Evolutionary conservation across 2,888 invertebrate species (phyloP).

Genomic region (Willowsia nigromaculata): DNA sequence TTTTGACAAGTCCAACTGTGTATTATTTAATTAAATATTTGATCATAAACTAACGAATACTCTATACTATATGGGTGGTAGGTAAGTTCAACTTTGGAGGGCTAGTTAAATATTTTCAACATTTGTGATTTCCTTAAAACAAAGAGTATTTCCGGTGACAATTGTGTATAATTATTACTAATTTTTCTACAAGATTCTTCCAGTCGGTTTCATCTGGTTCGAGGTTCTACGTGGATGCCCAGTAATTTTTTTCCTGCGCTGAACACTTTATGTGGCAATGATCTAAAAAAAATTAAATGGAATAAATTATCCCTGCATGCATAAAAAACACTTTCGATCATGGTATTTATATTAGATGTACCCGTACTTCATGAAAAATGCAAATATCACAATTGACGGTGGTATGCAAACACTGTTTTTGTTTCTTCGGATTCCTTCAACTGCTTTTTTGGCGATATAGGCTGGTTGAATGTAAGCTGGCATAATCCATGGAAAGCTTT

Average conservation of each 20-base stretch:
- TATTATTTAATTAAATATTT: too few relatives aligned
- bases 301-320: too few relatives aligned
- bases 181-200: neutral
- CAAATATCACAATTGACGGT: conserved; percentile 81
- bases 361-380: conserved; percentile 47
- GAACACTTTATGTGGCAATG: conserved; percentile 52
- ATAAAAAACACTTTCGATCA: too few relatives aligned
- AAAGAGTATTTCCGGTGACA: too few relatives aligned
- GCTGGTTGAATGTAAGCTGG: conserved; percentile 83
- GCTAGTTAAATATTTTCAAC: too few relatives aligned
- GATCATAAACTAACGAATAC: too few relatives aligned
- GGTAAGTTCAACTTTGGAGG: too few relatives aligned
- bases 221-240: conserved; percentile 60
- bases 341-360: neutral
- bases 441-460: conserved; percentile 83
- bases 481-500: conserved; percentile 69
- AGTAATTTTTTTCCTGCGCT: conserved; percentile 37
- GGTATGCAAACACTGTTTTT: conserved; percentile 85
- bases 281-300: conserved; percentile 20
- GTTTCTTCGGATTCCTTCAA: conserved; percentile 85
- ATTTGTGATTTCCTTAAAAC: too few relatives aligned
- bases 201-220: neutral
- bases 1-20: too few relatives aligned
- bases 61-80: too few relatives aligned
- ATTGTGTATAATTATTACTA: neutral